phyloP scores from a whole-genome alignment of 2,797 vertebrate species.

The Chloroceryle amazona region DNA sequence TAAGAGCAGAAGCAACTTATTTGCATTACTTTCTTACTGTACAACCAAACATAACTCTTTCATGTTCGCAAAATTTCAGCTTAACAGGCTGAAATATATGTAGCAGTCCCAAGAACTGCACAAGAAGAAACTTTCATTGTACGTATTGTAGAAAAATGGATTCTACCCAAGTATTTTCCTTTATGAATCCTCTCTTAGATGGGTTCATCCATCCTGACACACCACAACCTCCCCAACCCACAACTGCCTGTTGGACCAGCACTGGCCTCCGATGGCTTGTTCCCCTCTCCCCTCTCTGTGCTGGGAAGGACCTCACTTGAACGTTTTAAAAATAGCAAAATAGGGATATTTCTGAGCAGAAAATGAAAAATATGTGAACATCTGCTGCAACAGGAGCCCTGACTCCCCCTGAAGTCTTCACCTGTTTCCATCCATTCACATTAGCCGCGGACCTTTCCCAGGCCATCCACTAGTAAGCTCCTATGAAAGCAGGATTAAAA shows the following conservation, averaged over 20 bases:
- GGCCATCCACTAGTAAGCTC: not conserved
- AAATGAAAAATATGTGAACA: not conserved
- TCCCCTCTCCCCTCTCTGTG: accelerated
- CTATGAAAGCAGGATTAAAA: not conserved
- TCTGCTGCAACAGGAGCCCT: not conserved
- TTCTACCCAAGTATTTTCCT: not conserved
- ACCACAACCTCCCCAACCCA: no score
- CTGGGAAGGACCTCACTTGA: not conserved
- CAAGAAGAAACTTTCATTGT: not conserved
- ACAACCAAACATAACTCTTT: not conserved
- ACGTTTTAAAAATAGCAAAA: not conserved
- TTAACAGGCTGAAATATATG: not conserved
- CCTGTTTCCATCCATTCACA: not conserved
- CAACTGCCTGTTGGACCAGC: accelerated
- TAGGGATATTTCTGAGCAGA: not conserved
- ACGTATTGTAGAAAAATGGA: not conserved
- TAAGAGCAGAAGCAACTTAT: not conserved
- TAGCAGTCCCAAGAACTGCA: not conserved
- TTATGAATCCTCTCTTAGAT: not conserved
- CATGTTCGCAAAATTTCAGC: not conserved
- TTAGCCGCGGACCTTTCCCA: not conserved
- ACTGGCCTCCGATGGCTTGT: accelerated
- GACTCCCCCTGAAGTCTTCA: not conserved
- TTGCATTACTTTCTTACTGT: not conserved
- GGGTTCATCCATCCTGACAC: not conserved